Percentiles rank a stretch among this genome's conserved stretches.
phyloP scores from a whole-genome alignment of 2,113 vertebrate species.

The human (Homo sapiens) region DNA sequence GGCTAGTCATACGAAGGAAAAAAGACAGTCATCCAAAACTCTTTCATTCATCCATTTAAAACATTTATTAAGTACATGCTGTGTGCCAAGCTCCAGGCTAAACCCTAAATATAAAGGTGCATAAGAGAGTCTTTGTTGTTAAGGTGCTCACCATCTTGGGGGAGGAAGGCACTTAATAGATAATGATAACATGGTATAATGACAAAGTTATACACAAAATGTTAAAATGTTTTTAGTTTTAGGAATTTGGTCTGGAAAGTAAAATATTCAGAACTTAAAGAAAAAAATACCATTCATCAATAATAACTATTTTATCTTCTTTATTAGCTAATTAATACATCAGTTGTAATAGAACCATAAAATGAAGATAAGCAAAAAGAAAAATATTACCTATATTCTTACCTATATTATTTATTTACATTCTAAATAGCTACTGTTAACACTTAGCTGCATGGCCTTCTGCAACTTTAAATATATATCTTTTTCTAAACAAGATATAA shows the following conservation, averaged over 20 bases:
- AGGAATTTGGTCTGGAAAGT: neutral
- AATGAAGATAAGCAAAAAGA: neutral
- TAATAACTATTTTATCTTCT: neutral
- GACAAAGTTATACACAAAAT: neutral
- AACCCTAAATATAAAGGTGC: neutral
- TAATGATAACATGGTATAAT: neutral
- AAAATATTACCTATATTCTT: neutral
- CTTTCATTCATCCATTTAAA: neutral
- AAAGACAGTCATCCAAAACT: neutral
- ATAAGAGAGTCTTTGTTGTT: neutral
- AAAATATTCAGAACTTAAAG: neutral
- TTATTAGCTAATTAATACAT: neutral
- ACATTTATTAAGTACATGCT: neutral
- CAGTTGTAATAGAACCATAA: neutral
- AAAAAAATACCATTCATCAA: neutral
- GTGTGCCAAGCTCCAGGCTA: neutral
- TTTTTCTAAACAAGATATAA: slow-evolving; percentile 4
- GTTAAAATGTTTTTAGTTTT: neutral
- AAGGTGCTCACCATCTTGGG: neutral
- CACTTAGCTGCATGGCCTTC: neutral
- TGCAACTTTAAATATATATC: neutral
- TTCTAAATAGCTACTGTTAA: neutral
- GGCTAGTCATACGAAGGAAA: neutral
- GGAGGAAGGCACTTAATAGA: neutral
- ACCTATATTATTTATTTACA: neutral